phyloP scores from a whole-genome alignment of 2,113 vertebrate species.

The Axis porcinus region DNA sequence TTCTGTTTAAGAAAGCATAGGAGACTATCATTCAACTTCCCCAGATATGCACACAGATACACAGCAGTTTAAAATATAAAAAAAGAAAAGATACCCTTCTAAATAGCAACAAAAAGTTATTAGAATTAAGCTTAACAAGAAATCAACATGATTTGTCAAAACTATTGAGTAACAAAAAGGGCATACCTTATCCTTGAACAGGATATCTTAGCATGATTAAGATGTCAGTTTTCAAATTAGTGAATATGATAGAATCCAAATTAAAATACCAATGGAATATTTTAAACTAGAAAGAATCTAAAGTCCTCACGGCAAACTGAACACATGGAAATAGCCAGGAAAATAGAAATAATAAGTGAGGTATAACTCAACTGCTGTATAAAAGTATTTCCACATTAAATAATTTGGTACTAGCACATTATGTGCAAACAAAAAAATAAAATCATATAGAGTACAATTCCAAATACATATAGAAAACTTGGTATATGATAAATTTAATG shows the following conservation, averaged over 20 bases:
- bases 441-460: not conserved
- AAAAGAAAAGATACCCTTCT: not conserved
- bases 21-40: not conserved
- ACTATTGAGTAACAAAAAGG: not conserved
- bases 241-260: not conserved
- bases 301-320: not conserved
- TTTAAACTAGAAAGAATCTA: constrained; percentile 20
- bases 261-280: constrained; percentile 9
- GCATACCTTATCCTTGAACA: not conserved
- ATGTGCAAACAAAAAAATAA: not conserved
- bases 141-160: not conserved
- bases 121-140: not conserved
- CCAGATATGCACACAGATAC: not conserved
- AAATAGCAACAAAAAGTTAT: not conserved
- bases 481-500: not conserved
- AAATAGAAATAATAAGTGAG: not conserved
- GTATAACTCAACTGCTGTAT: not conserved
- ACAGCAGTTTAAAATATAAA: not conserved
- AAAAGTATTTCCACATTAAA: not conserved
- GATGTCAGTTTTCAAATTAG: not conserved
- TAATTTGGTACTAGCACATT: not conserved
- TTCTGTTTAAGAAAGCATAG: not conserved
- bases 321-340: not conserved
- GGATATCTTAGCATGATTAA: not conserved
- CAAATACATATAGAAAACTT: not conserved